These are phyloP conservation scores for Notolepis coatsorum DNA, from an alignment of 2,797 vertebrate species.

Conservation along the genomic window DNA sequence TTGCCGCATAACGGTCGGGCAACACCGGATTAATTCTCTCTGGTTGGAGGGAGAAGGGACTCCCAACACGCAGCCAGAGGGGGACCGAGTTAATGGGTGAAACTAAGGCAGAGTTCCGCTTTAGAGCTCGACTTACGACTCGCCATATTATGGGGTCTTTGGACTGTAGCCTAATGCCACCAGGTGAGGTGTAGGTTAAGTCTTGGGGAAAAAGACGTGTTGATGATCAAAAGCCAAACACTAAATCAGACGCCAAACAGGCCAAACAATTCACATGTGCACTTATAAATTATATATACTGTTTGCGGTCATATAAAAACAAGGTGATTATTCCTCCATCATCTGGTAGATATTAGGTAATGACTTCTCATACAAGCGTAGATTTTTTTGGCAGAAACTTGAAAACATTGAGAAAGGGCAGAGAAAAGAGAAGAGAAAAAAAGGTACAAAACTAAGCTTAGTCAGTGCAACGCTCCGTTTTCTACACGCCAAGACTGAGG, in stretches of 20 bases:
- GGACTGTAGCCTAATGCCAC: constrained; percentile 73
- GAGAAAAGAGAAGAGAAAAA: constrained; percentile 22
- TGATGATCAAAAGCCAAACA: constrained; percentile 58
- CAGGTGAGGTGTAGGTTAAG: constrained; percentile 50
- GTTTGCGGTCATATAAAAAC: constrained; percentile 40
- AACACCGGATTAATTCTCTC: constrained; percentile 31
- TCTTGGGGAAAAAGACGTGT: constrained; percentile 51
- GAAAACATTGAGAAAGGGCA: constrained; percentile 62
- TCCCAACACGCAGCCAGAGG: constrained; percentile 52
- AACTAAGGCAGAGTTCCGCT: constrained; percentile 59
- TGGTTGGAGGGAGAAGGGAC: constrained; percentile 35
- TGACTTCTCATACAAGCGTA: constrained; percentile 58
- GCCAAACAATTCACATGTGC: constrained; percentile 29
- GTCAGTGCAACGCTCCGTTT: constrained; percentile 71
- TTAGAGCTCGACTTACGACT: constrained; percentile 23
- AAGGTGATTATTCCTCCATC: constrained; percentile 47
- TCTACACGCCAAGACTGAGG: constrained; percentile 69
- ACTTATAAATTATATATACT: constrained; percentile 36
- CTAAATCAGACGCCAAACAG: constrained; percentile 37
- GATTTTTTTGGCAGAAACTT: constrained; percentile 44
- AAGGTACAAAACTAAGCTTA: constrained; percentile 62
- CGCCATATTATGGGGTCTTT: constrained; percentile 60
- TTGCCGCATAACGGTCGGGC: constrained; percentile 6
- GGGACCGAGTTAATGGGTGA: constrained; percentile 28
- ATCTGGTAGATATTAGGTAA: constrained; percentile 62